phyloP scores from a whole-genome alignment of 2,888 invertebrate species.

The Rugalucina vietnamica region DNA sequence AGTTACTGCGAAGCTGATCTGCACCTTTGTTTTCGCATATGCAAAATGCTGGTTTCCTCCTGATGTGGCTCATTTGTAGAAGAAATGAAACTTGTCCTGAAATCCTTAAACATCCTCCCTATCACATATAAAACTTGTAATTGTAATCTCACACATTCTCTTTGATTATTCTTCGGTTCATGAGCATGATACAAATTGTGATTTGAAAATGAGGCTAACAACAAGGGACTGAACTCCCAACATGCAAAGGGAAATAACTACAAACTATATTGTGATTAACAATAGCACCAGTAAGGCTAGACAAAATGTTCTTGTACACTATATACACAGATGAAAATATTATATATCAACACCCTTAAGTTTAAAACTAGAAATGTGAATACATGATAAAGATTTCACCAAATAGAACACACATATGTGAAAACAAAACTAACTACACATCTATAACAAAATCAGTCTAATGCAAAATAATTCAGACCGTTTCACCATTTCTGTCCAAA shows the following conservation, averaged over 20 bases:
- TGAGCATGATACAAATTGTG: background rate
- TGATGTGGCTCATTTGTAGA: no score
- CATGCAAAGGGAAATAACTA: slow-evolving; percentile 12
- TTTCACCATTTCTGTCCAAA: no score
- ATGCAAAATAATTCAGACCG: no score
- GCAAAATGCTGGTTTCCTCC: no score
- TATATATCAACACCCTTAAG: background rate
- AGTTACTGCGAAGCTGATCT: no score
- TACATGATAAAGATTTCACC: background rate
- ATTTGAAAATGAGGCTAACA: slow-evolving; percentile 1
- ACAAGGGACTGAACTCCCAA: slow-evolving; percentile 8
- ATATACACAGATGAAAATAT: background rate
- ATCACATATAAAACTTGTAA: no score
- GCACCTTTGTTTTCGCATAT: no score
- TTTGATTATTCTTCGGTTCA: slow-evolving; percentile 6
- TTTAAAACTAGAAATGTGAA: background rate
- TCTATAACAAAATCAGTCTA: no score
- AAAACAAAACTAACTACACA: no score
- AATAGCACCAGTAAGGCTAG: slow-evolving; percentile 13
- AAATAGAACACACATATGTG: no score
- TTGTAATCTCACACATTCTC: background rate
- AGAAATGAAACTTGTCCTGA: no score
- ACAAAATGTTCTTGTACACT: background rate
- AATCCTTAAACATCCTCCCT: no score
- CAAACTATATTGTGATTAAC: slow-evolving; percentile 8